Evolutionary conservation across 2,888 invertebrate genomes (phyloP), one percentile per base, ranked within the genome.

Genomic region (Paralinhomoeus sp.): DNA sequence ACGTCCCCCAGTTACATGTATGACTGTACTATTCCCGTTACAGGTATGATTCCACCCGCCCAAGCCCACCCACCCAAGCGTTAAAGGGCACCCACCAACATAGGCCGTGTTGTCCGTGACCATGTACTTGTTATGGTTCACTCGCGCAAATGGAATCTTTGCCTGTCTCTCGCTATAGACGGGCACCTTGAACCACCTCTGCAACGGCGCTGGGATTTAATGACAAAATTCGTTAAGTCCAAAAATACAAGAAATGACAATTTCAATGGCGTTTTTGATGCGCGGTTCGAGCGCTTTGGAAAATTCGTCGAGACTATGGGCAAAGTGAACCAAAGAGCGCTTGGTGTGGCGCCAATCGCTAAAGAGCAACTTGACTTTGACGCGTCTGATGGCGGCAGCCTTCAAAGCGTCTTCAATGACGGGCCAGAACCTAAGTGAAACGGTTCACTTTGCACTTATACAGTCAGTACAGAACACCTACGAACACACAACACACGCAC

Each of bases 71-170:
- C n/a, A n/a, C n/a, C n/a, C n/a, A n/a, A n/a, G n/a, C n/a, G n/a
- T n/a, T n/a, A n/a, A n/a, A n/a, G n/a, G n/a, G n/a, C 40, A 41
- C 46, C 40, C 18, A 72, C 91, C 89, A 53, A 97, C 80, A 65
- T 83, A 91, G 0, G 83, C 89, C 0, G 75, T 72, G 34, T 75
- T 73, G 56, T 97, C 93, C 0, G 93, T 91, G 21, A 93, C 89
- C 87, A 97, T 87, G 63, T 87, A 97, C 58, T 97, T 91, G 66
- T 87, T 89, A 64, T 93, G 91, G 67, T 89, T 91, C 1, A 97
- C 91, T 44, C 93, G 71, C 0, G 76, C 75, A 66, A 67, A 84
- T 0, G 89, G 87, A 49, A 91, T 87, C 62, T 76, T 75, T 44
- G 72, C 70, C 60, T 87, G 81, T 20, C 75, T 76, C 1, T 35